Conservation (phyloP, 2,888 invertebrate species). For the Ophioninae sp. region DNA sequence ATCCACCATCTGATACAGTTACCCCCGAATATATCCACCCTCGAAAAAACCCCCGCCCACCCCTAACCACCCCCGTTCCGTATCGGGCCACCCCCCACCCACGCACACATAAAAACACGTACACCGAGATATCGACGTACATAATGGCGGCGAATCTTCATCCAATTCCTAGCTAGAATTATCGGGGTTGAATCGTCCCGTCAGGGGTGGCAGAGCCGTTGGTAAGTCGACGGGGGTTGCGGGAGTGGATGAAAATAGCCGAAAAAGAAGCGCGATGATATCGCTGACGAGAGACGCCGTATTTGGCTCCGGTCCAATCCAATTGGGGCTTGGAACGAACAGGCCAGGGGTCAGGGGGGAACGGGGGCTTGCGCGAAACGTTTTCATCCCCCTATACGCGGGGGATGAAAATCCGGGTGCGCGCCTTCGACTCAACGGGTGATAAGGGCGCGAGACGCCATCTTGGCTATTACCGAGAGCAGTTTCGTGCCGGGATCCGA, state of each 20-base stretch:
- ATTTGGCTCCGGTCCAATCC: slow-evolving; percentile 78
- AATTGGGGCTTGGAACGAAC: slow-evolving; percentile 70
- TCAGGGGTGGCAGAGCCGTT: slow-evolving; percentile 14
- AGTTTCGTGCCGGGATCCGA: slow-evolving; percentile 55
- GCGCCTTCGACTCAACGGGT: slow-evolving; percentile 65
- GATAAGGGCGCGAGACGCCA: slow-evolving; percentile 75
- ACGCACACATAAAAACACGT: background rate
- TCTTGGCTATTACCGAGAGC: slow-evolving; percentile 73
- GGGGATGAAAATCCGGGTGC: slow-evolving; percentile 39
- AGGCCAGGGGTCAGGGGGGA: slow-evolving; percentile 3
- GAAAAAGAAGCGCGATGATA: slow-evolving; percentile 74
- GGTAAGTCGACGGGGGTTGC: background rate
- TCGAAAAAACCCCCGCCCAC: background rate
- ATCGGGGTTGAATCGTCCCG: slow-evolving; percentile 55
- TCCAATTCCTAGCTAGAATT: slow-evolving; percentile 58
- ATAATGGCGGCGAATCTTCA: slow-evolving; percentile 61
- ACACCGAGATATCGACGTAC: slow-evolving; percentile 8
- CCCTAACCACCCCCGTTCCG: background rate
- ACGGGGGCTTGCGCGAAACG: slow-evolving; percentile 42
- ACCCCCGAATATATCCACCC: background rate
- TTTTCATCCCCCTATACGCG: slow-evolving; percentile 52
- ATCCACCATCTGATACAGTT: slow-evolving; percentile 47
- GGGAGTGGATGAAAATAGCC: slow-evolving; percentile 15
- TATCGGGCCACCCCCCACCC: background rate
- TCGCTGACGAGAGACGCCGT: slow-evolving; percentile 79